Evolutionary conservation across 1,140 invertebrate species (phyloP), one percentile per base, ranked within the genome.

Genomic region (Planococcus citri): DNA sequence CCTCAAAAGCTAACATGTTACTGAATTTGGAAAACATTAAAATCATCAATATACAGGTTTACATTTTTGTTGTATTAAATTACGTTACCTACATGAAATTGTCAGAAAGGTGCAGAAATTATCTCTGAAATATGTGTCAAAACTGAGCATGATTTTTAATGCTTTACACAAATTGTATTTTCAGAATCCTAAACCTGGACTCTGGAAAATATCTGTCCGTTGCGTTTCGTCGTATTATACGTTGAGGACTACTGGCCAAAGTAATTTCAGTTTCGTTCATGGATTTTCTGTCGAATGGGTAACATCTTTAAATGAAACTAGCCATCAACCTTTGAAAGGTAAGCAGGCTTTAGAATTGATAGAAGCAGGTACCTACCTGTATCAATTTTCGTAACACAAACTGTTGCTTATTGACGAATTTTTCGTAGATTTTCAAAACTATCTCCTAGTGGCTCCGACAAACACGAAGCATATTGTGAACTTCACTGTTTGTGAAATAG

Each of bases 161-260:
- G n/a, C 51, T 22, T 70, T 58, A 68, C 72, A 24, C n/a, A 27
- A 60, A 51, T 21, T 25, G 3, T 6, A n/a, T 70, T 29, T 88
- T 0, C 78, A 86, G 72, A 78, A 87, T 37, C 87, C 87, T 0
- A 78, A 80, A 67, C 83, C 85, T 1, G 87, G 87, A 1, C 80
- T 80, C 38, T 84, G 82, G 82, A 82, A 80, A 22, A 79, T 89
- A 6, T 80, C 81, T 1, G 82, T 87, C 0, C 80, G 80, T 21
- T 85, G 83, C 74, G 78, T 80, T 22, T 80, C 83, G 14, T 78
- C 82, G 4, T 84, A 88, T 75, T 86, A 51, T n/a, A 51, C 86
- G 0, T 81, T 88, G 1, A 79, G 85, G 67, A 81, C 87, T 8
- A 86, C 85, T n/a, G 88, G 86, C 0, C 77, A 86, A 10, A 88